Evolutionary conservation across 2,888 invertebrate species (phyloP).

Genomic region (Sarcophaga rosellei): DNA sequence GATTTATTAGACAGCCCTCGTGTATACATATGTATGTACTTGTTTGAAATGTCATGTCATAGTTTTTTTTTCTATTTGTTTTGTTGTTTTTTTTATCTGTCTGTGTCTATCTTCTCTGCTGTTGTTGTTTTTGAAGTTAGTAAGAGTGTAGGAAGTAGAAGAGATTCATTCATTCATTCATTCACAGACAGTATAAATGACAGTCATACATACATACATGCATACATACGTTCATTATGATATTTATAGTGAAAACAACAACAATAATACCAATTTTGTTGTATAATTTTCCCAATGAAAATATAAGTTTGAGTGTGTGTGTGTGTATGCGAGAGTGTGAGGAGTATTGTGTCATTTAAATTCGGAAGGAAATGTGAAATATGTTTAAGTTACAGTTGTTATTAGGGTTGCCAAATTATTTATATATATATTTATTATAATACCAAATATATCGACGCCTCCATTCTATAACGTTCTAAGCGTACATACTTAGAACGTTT

Average conservation of each 20-base stretch:
- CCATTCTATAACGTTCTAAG: too few species aligned
- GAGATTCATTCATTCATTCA: neutral
- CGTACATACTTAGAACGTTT: too few species aligned
- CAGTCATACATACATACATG: neutral
- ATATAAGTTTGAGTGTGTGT: too few species aligned
- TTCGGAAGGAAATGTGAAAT: neutral
- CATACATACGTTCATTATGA: too few species aligned
- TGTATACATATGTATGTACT: neutral
- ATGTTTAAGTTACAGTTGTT: too few species aligned
- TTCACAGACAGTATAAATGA: conserved; percentile 22
- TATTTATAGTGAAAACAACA: conserved; percentile 32
- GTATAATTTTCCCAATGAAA: neutral
- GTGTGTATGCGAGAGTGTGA: neutral
- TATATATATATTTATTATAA: too few species aligned
- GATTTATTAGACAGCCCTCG: conserved; percentile 24
- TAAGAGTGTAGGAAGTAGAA: conserved; percentile 35
- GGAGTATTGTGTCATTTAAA: neutral
- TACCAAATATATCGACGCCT: too few species aligned
- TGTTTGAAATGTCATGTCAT: conserved; percentile 39
- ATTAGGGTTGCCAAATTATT: too few species aligned
- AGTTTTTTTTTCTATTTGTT: conserved; percentile 4
- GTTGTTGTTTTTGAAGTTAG: conserved; percentile 27
- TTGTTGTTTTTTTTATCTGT: neutral
- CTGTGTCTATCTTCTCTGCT: neutral
- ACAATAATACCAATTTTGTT: conserved; percentile 21